Percentiles rank a stretch among this genome's conserved stretches.
Evolutionary conservation across 2,888 invertebrate species (phyloP).

Genomic region (Exocentrus adspersus): DNA sequence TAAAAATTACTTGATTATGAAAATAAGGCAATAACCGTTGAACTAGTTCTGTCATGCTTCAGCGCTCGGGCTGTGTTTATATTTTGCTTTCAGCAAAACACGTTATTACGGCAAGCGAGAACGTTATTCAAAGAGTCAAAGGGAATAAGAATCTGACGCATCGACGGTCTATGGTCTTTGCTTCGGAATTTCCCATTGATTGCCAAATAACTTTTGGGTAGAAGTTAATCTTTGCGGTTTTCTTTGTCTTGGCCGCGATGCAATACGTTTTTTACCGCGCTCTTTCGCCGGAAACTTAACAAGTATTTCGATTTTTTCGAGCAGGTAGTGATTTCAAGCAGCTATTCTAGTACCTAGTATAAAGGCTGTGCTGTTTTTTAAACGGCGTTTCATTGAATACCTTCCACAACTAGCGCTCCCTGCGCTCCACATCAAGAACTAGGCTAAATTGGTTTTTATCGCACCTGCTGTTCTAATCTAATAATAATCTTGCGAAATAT

Average conservation of each 20-base stretch:
- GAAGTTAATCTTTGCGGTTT: slow-evolving; percentile 5
- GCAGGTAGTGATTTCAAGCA: too few species aligned
- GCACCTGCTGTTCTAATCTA: too few species aligned
- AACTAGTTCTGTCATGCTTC: slow-evolving; percentile 13
- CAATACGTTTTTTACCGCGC: not conserved
- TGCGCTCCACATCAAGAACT: too few species aligned
- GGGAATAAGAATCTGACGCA: not conserved
- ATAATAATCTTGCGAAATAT: too few species aligned
- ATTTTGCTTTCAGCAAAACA: slow-evolving; percentile 10
- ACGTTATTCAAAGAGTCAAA: slow-evolving; percentile 5
- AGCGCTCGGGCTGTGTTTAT: slow-evolving; percentile 11
- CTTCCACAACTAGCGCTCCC: too few species aligned
- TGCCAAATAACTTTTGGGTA: slow-evolving; percentile 1
- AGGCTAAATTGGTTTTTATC: too few species aligned
- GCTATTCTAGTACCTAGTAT: too few species aligned
- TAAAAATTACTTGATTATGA: slow-evolving; percentile 17
- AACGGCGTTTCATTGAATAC: too few species aligned
- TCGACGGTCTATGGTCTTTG: not conserved
- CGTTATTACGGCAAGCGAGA: not conserved
- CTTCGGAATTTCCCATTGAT: slow-evolving; percentile 2
- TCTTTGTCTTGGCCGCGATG: slow-evolving; percentile 8
- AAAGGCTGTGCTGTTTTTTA: too few species aligned
- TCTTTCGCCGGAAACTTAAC: not conserved
- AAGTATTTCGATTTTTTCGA: not conserved
- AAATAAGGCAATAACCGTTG: slow-evolving; percentile 11